Percentiles rank a stretch among this genome's conserved stretches.
phyloP scores from a whole-genome alignment of 2,888 invertebrate genomes.

The Pollenia griseotomentosa region DNA sequence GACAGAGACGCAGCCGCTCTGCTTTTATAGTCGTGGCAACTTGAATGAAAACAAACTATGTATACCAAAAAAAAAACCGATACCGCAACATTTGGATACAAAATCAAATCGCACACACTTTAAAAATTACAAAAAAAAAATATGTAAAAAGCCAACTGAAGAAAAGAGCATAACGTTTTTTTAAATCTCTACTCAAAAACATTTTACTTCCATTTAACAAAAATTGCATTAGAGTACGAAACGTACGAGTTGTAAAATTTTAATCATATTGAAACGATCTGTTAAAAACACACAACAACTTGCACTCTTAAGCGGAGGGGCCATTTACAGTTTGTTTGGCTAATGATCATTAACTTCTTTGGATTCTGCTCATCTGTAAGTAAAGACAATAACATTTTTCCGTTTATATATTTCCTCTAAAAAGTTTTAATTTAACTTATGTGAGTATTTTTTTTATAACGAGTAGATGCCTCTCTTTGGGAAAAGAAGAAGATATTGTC shows the following conservation, averaged over 20 bases:
- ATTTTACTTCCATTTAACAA: constrained; percentile 21
- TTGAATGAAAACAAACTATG: constrained; percentile 53
- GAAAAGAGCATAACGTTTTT: constrained; percentile 27
- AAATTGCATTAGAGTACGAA: constrained; percentile 32
- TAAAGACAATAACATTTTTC: neutral
- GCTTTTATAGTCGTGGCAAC: constrained; percentile 52
- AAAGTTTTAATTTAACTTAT: no score
- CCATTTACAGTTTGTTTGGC: neutral
- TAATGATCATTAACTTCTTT: neutral
- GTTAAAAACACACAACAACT: neutral
- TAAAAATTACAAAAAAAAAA: neutral
- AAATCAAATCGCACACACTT: neutral
- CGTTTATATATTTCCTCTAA: neutral
- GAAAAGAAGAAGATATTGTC: no score
- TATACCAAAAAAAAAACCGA: neutral
- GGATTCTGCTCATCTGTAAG: constrained; percentile 14
- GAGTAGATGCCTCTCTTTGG: no score
- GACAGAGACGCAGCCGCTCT: constrained; percentile 23
- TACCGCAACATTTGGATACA: constrained; percentile 24
- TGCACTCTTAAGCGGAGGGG: neutral
- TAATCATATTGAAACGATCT: constrained; percentile 6
- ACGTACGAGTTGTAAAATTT: neutral
- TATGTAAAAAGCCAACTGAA: neutral
- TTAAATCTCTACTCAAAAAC: constrained; percentile 38
- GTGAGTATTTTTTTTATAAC: no score